These are phyloP conservation scores for Meiosimyza platycephala DNA, from an alignment of 2,888 invertebrate genomes.

Conservation along the genomic window DNA sequence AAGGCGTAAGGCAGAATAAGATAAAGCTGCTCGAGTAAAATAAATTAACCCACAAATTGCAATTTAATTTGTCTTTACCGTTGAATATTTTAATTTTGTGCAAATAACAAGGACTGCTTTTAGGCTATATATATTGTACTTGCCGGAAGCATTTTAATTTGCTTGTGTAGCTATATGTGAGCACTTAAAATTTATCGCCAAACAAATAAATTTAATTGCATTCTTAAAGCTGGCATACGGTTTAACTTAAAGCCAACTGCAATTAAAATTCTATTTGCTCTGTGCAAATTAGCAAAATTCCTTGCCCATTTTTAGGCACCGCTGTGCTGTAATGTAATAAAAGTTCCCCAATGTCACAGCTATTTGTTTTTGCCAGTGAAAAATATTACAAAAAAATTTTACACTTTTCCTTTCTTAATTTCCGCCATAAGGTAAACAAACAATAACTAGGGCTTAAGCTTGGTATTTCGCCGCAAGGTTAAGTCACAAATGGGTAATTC, in stretches of 20 bases:
- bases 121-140: not conserved
- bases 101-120: not conserved
- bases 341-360: slow-evolving; percentile 22
- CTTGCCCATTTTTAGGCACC: not conserved
- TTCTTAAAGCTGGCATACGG: slow-evolving; percentile 7
- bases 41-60: slow-evolving; percentile 51
- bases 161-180: not conserved
- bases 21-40: slow-evolving; percentile 6
- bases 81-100: slow-evolving; percentile 23
- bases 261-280: not conserved
- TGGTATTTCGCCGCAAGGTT: slow-evolving; percentile 10
- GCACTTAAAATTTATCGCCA: slow-evolving; percentile 17
- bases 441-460: slow-evolving; percentile 23
- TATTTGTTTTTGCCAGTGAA: not conserved
- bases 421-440: slow-evolving; percentile 49
- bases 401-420: slow-evolving; percentile 42
- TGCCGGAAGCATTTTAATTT: not conserved
- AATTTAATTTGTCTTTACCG: slow-evolving; percentile 48
- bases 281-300: slow-evolving; percentile 16
- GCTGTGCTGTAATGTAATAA: slow-evolving; percentile 16
- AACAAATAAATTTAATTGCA: slow-evolving; percentile 24
- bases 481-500: no score
- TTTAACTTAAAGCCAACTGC: not conserved
- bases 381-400: not conserved
- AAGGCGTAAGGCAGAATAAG: no score